Evolutionary conservation across 2,888 invertebrate genomes (phyloP).

Genomic region (Drosophila flavopinicola): DNA sequence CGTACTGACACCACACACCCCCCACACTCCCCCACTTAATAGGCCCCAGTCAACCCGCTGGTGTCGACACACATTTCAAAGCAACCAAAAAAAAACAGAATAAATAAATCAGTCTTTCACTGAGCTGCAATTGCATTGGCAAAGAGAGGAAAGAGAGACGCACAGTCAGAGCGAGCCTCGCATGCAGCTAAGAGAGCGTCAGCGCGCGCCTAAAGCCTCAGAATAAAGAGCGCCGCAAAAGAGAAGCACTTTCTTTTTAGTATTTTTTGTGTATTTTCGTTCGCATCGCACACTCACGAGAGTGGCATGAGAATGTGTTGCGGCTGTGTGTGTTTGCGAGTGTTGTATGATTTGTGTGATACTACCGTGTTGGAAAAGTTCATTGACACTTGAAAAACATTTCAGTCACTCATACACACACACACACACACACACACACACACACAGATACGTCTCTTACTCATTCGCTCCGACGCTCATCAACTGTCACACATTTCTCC

Average conservation of each 20-base stretch:
- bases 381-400: constrained; percentile 84
- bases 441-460: constrained; percentile 53
- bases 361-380: constrained; percentile 82
- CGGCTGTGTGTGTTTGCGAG: constrained; percentile 35
- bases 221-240: constrained; percentile 45
- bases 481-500: constrained; percentile 83
- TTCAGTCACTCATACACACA: constrained; percentile 61
- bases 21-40: background rate
- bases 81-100: constrained; percentile 27
- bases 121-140: constrained; percentile 32
- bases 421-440: constrained; percentile 41
- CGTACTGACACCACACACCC: background rate
- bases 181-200: constrained; percentile 23
- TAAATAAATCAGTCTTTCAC: constrained; percentile 45
- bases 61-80: constrained; percentile 76
- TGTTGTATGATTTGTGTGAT: constrained; percentile 66
- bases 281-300: constrained; percentile 46
- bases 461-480: constrained; percentile 74
- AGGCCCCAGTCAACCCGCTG: constrained; percentile 36
- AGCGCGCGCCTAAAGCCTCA: constrained; percentile 2
- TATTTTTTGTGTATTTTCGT: constrained; percentile 69
- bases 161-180: constrained; percentile 14
- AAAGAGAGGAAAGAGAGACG: constrained; percentile 25
- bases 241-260: constrained; percentile 67
- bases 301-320: constrained; percentile 40